Percentiles rank a stretch among this genome's conserved stretches.
Evolutionary conservation across 2,113 vertebrate genomes (phyloP).

Genomic region (Dipodomys merriami): DNA sequence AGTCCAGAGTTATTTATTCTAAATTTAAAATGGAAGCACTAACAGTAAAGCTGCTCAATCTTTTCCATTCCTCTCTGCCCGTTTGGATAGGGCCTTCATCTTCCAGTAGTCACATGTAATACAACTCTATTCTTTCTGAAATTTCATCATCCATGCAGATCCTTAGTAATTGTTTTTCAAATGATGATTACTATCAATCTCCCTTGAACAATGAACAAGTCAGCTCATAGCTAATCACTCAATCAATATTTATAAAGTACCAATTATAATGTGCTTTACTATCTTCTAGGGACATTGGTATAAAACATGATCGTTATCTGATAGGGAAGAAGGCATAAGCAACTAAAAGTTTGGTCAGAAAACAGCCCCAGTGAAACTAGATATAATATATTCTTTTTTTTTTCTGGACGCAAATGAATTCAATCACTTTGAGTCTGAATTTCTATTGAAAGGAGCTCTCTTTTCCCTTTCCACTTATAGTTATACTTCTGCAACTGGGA

Average conservation of each 20-base stretch:
- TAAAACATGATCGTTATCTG: background rate
- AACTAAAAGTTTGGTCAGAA: background rate
- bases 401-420: background rate
- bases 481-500: background rate
- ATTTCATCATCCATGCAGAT: background rate
- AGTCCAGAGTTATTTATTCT: background rate
- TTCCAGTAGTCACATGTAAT: background rate
- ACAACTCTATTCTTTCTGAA: background rate
- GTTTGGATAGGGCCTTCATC: background rate
- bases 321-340: background rate
- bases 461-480: background rate
- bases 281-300: background rate
- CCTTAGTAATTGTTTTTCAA: background rate
- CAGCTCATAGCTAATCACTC: background rate
- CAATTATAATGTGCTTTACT: background rate
- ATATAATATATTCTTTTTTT: background rate
- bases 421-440: background rate
- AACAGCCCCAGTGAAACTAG: background rate
- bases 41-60: background rate
- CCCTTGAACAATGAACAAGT: background rate
- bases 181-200: background rate
- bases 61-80: background rate
- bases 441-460: background rate
- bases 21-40: conserved; percentile 13
- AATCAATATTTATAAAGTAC: background rate